Base-by-base conservation (phyloP, 2,113 vertebrate species). In the Coptodon rendalli region DNA sequence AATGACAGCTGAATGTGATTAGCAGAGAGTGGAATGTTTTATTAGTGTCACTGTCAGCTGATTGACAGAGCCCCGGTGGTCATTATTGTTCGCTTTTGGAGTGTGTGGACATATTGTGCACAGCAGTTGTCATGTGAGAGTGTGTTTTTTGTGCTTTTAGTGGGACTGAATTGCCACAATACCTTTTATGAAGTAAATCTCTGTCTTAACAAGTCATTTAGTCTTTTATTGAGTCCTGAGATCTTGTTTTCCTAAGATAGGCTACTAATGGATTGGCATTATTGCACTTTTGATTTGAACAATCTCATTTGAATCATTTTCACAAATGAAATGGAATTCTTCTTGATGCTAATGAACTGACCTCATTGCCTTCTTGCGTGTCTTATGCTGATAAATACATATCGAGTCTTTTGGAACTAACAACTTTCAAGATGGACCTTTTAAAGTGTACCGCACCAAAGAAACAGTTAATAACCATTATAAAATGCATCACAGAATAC, bases 21-120 rank as follows among this genome's bases (percentile, higher is more conserved):
- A 93, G 85, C 90, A 24, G 83, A n/a, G 31, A 86, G 91, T 19
- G 87, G 89, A 89, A 85, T 90, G 88, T 86, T 94, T 91, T 87
- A 93, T 92, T 61, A 86, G 56, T 85, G 63, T 87, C 86, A 54
- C 59, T 59, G 38, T 83, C 38, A 24, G 82, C 84, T 90, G 94
- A 92, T 56, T 90, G 94, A 91, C 93, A 80, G 80, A 76, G 59
- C 59, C 88, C 73, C 40, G 8, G 59, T 17, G 85, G 87, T 84
- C 88, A 79, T 80, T 73, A 87, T 86, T 86, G 61, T 90, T 90
- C 89, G 3, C 34, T 54, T 82, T 48, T 27, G 4, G 34, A 81
- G 16, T 59, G 80, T 86, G 84, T 78, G 83, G 84, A 81, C 79
- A 85, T 68, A 54, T 87, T 84, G 36, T 83, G 38, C 80, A 36